Evolutionary conservation across 2,888 invertebrate genomes (phyloP).

Genomic region (Drosophila cyrtoloma): DNA sequence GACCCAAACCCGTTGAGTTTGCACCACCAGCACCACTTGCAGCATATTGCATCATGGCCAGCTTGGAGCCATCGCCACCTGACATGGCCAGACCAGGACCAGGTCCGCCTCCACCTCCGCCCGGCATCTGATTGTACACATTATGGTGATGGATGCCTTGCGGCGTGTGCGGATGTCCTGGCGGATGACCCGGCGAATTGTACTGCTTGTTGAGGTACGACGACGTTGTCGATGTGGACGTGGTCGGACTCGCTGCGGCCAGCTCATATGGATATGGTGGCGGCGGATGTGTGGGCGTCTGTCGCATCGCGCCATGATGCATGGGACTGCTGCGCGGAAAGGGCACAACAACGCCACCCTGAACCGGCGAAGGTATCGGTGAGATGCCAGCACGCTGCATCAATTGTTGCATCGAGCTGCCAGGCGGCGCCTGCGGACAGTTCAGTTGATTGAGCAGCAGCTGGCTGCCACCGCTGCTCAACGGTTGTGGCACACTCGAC

Average conservation of each 20-base stretch:
- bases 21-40: slow-evolving; percentile 38
- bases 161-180: slow-evolving; percentile 85
- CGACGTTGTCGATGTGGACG: slow-evolving; percentile 86
- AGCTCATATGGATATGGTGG: slow-evolving; percentile 91
- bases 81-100: slow-evolving; percentile 15
- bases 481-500: slow-evolving; percentile 80
- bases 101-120: slow-evolving; percentile 17
- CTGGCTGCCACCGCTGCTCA: slow-evolving; percentile 82
- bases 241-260: slow-evolving; percentile 89
- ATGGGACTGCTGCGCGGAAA: slow-evolving; percentile 85
- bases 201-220: slow-evolving; percentile 91
- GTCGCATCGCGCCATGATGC: slow-evolving; percentile 59
- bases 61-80: slow-evolving; percentile 36
- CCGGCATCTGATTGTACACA: slow-evolving; percentile 28
- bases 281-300: slow-evolving; percentile 87
- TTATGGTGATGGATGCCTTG: slow-evolving; percentile 61
- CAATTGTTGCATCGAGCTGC: slow-evolving; percentile 83
- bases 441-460: slow-evolving; percentile 83
- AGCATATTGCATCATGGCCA: slow-evolving; percentile 60
- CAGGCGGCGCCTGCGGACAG: slow-evolving; percentile 82
- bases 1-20: slow-evolving; percentile 31
- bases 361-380: slow-evolving; percentile 86
- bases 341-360: slow-evolving; percentile 77
- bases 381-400: slow-evolving; percentile 85
- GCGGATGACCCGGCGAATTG: slow-evolving; percentile 86